Conservation (phyloP, 2,888 invertebrate species). For the Nasonovia ribisnigri region DNA sequence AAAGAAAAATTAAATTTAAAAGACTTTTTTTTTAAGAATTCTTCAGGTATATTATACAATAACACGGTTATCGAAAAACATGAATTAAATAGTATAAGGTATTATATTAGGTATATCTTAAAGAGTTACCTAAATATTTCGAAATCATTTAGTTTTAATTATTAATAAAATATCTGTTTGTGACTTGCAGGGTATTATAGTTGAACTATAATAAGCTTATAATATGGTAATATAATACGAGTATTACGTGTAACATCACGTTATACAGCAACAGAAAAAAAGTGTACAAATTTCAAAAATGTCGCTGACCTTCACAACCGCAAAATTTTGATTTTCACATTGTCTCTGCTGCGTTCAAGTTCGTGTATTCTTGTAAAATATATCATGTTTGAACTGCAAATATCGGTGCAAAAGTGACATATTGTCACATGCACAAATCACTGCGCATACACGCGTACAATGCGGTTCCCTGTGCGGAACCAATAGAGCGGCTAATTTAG, state of each 20-base stretch:
- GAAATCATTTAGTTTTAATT: neutral
- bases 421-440: neutral
- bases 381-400: neutral
- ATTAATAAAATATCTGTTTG: neutral
- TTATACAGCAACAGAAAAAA: neutral
- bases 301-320: neutral
- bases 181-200: neutral
- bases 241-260: neutral
- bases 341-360: neutral
- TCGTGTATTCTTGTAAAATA: neutral
- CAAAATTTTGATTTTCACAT: neutral
- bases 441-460: neutral
- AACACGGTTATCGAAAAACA: neutral
- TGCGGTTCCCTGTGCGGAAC: neutral
- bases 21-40: neutral
- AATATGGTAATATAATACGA: neutral
- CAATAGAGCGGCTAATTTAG: conserved; percentile 51
- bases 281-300: neutral
- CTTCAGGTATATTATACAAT: neutral
- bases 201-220: neutral
- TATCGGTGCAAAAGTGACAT: neutral
- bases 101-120: too few species aligned
- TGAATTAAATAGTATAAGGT: neutral
- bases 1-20: neutral
- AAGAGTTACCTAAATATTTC: neutral